A percentile compares a stretch with the other conserved stretches of the same genome.
Evolutionary conservation across 2,888 invertebrate genomes (phyloP).

Genomic region (Marasmarcha lunaedactyla): DNA sequence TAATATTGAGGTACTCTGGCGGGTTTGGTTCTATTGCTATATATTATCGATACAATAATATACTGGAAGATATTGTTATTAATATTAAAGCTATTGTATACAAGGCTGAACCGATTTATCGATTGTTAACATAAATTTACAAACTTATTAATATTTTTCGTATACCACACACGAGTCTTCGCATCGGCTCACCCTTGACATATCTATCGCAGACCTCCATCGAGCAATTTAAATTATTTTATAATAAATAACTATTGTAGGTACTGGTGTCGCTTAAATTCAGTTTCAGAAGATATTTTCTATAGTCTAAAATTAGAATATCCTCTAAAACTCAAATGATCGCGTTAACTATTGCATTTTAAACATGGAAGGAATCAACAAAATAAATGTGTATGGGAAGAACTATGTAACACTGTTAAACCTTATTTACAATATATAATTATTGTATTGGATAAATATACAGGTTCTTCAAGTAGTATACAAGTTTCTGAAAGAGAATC

Average conservation of each 20-base stretch:
- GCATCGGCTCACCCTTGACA: slow-evolving; percentile 46
- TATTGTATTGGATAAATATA: slow-evolving; percentile 3
- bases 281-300: slow-evolving; percentile 14
- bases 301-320: slow-evolving; percentile 6
- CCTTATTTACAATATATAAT: slow-evolving; percentile 44
- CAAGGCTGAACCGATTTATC: slow-evolving; percentile 52
- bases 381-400: slow-evolving; percentile 63
- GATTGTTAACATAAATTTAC: slow-evolving; percentile 17
- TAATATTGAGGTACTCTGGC: slow-evolving; percentile 64
- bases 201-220: slow-evolving; percentile 30
- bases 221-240: slow-evolving; percentile 55
- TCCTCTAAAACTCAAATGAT: slow-evolving; percentile 22
- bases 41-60: slow-evolving; percentile 31
- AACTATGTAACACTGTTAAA: slow-evolving; percentile 60
- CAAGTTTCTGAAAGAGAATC: no score
- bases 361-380: slow-evolving; percentile 61
- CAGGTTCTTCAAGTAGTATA: neutral
- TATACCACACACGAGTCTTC: neutral
- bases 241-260: slow-evolving; percentile 58
- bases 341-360: slow-evolving; percentile 62
- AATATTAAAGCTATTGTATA: slow-evolving; percentile 63
- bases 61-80: slow-evolving; percentile 65
- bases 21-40: slow-evolving; percentile 60
- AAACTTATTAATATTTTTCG: slow-evolving; percentile 1
- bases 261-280: slow-evolving; percentile 32